phyloP scores from a whole-genome alignment of 1,140 invertebrate species.

The Danaus plexippus region DNA sequence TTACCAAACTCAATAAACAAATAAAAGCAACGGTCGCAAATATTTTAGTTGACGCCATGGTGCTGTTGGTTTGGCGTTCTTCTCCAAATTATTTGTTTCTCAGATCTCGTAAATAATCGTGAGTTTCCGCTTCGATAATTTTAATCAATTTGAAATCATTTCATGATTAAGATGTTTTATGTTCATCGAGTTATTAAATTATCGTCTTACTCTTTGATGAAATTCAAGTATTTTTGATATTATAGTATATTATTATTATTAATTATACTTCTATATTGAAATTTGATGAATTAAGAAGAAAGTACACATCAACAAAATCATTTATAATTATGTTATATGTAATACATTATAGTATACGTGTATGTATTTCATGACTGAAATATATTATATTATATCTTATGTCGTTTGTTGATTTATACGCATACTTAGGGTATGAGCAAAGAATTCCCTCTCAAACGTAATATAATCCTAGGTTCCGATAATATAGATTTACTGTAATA shows the following conservation, averaged over 20 bases:
- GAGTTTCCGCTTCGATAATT: conserved; percentile 15
- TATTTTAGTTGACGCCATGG: conserved; percentile 5
- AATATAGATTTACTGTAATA: conserved; percentile 16
- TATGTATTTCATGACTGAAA: no score
- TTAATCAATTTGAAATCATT: conserved; percentile 20
- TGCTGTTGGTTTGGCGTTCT: conserved; percentile 4
- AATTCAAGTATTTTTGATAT: neutral
- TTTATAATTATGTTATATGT: no score
- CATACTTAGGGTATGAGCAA: conserved; percentile 2
- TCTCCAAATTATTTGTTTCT: conserved; percentile 6
- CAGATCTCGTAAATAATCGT: conserved; percentile 5
- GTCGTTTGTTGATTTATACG: no score
- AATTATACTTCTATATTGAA: no score
- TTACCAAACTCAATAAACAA: conserved; percentile 8
- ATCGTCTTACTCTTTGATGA: neutral
- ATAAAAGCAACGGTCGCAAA: conserved; percentile 1
- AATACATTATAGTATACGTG: no score
- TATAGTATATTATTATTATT: neutral
- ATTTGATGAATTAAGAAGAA: no score
- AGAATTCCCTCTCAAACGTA: conserved; percentile 4
- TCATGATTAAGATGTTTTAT: conserved; percentile 13
- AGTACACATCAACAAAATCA: no score
- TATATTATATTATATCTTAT: no score
- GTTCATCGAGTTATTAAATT: neutral
- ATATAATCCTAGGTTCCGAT: conserved; percentile 15